Evolutionary conservation across 2,113 vertebrate genomes (phyloP).

Genomic region (Glaucidium brasilianum): DNA sequence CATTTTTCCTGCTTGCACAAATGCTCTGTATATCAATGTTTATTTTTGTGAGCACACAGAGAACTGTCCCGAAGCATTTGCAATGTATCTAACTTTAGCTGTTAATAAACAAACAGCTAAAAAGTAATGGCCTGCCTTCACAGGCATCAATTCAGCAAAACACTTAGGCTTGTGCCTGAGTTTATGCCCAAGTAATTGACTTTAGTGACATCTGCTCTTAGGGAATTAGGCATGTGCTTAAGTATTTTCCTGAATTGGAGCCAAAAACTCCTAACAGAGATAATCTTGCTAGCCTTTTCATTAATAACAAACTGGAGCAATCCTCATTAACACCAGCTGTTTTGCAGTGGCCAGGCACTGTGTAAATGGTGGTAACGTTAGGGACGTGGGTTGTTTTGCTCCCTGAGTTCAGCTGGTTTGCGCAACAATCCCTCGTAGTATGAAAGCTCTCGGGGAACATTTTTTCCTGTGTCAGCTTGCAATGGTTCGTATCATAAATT

Average conservation of each 20-base stretch:
- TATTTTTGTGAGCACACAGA: constrained; percentile 46
- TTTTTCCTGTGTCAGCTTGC: background rate
- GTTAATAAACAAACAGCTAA: constrained; percentile 60
- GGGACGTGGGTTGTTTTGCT: rapidly evolving
- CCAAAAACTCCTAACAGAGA: constrained; percentile 41
- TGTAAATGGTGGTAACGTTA: background rate
- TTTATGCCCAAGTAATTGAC: constrained; percentile 63
- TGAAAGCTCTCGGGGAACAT: background rate
- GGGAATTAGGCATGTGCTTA: constrained; percentile 52
- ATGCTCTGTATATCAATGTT: constrained; percentile 11
- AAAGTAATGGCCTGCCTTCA: constrained; percentile 52
- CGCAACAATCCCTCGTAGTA: rapidly evolving
- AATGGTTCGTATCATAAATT: background rate
- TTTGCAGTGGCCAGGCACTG: background rate
- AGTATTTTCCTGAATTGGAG: constrained; percentile 56
- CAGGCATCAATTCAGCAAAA: constrained; percentile 40
- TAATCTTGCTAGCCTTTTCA: constrained; percentile 26
- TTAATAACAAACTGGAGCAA: constrained; percentile 7
- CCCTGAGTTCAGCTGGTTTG: background rate
- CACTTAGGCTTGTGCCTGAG: constrained; percentile 48
- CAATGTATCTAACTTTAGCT: constrained; percentile 48
- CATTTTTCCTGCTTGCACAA: constrained; percentile 26
- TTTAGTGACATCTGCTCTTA: constrained; percentile 58
- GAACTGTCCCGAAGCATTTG: constrained; percentile 51
- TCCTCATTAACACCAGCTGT: constrained; percentile 17